These are phyloP conservation scores for Hyles vespertilio DNA, from an alignment of 1,140 invertebrate genomes.

Conservation along the genomic window DNA sequence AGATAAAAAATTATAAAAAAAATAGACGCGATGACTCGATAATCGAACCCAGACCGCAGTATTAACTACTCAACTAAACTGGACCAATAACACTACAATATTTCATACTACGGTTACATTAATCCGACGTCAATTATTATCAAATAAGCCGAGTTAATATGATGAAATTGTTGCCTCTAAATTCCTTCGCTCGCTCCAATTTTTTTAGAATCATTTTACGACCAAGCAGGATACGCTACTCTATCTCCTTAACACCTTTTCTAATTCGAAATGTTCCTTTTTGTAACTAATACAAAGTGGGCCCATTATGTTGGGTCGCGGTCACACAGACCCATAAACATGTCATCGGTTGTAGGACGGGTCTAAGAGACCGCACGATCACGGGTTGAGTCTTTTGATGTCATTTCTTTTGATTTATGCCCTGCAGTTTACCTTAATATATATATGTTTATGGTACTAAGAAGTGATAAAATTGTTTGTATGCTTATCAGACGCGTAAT, in stretches of 20 bases:
- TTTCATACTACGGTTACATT: too few species aligned
- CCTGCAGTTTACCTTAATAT: background rate
- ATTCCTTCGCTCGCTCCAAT: conserved; percentile 12
- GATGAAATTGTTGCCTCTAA: too few species aligned
- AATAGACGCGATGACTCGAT: too few species aligned
- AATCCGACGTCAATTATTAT: too few species aligned
- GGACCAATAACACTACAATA: too few species aligned
- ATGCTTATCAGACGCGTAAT: too few species aligned
- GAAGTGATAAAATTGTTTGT: too few species aligned
- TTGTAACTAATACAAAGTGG: conserved; percentile 6
- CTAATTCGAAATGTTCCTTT: conserved; percentile 9
- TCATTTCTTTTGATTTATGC: conserved; percentile 8
- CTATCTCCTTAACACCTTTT: conserved; percentile 2
- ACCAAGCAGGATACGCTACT: background rate
- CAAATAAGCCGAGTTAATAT: too few species aligned
- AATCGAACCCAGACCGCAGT: too few species aligned
- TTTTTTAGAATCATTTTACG: conserved; percentile 7
- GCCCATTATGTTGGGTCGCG: conserved; percentile 10
- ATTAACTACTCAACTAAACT: too few species aligned
- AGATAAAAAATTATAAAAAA: too few species aligned
- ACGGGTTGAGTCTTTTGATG: background rate
- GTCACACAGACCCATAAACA: conserved; percentile 16
- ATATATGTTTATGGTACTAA: background rate
- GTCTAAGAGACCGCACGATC: background rate
- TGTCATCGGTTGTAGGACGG: conserved; percentile 10